Conservation (phyloP, 1,140 invertebrate species). For the Drosophila ogumai region DNA sequence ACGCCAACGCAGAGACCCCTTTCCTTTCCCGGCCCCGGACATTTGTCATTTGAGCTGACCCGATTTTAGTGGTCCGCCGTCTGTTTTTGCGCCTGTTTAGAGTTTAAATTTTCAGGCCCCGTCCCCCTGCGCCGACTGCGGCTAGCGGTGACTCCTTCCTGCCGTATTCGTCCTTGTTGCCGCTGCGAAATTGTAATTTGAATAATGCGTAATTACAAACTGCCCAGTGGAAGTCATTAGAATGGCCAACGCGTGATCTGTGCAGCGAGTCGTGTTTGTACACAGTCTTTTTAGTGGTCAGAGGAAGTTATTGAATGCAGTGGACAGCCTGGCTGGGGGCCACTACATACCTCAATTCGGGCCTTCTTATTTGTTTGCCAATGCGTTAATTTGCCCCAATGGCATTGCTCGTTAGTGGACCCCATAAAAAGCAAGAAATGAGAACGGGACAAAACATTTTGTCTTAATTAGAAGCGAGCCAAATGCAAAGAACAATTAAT, state of each 20-base stretch:
- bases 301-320: slow-evolving; percentile 11
- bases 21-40: slow-evolving; percentile 26
- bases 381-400: slow-evolving; percentile 22
- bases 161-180: slow-evolving; percentile 25
- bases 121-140: slow-evolving; percentile 12
- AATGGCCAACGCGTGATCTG: slow-evolving; percentile 62
- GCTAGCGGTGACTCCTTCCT: slow-evolving; percentile 22
- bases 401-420: slow-evolving; percentile 38
- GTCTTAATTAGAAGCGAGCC: slow-evolving; percentile 70
- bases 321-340: background rate
- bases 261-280: slow-evolving; percentile 51
- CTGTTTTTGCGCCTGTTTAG: slow-evolving; percentile 79
- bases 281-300: slow-evolving; percentile 28
- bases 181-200: slow-evolving; percentile 75
- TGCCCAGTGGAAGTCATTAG: slow-evolving; percentile 73
- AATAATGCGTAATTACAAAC: slow-evolving; percentile 81
- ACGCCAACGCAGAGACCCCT: slow-evolving; percentile 12
- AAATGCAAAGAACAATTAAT: slow-evolving; percentile 75
- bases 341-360: slow-evolving; percentile 15
- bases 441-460: slow-evolving; percentile 58
- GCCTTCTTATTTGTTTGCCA: slow-evolving; percentile 39
- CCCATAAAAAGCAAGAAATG: slow-evolving; percentile 14
- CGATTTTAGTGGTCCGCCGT: slow-evolving; percentile 75
- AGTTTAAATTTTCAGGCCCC: slow-evolving; percentile 69
- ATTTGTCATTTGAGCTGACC: slow-evolving; percentile 80